These are phyloP conservation scores for Stomatorhinus walkeri DNA, from an alignment of 2,797 vertebrate genomes.

Conservation along the genomic window DNA sequence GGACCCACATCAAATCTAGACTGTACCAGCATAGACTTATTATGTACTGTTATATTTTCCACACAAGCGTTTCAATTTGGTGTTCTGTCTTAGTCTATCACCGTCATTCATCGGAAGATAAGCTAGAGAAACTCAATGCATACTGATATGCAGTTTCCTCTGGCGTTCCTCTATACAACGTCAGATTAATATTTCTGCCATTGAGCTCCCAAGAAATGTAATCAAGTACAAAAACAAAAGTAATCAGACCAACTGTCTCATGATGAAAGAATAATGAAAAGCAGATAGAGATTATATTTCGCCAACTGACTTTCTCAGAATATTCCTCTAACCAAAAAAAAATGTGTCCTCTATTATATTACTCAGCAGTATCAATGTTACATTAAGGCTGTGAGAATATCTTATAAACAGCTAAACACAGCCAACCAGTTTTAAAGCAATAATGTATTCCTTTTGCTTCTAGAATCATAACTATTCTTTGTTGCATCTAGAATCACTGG, in stretches of 20 bases:
- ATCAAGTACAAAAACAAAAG: slow-evolving; percentile 7
- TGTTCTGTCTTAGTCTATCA: slow-evolving; percentile 14
- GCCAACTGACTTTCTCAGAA: neutral
- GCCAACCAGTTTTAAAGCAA: neutral
- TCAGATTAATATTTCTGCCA: slow-evolving; percentile 12
- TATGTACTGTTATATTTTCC: slow-evolving; percentile 17
- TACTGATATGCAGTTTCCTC: slow-evolving; percentile 2
- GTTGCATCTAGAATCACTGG: neutral
- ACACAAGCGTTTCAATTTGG: slow-evolving; percentile 18
- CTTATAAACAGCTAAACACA: neutral
- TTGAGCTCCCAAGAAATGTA: slow-evolving; percentile 11
- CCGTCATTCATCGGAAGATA: slow-evolving; percentile 10
- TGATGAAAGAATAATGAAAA: slow-evolving; percentile 9
- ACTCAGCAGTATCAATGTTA: neutral
- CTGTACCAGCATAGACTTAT: slow-evolving; percentile 6
- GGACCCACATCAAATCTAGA: slow-evolving; percentile 5
- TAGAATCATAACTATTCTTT: neutral
- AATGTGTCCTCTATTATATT: neutral
- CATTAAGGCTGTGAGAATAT: neutral
- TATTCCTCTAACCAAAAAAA: neutral
- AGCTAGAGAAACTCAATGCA: neutral
- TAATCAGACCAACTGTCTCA: neutral
- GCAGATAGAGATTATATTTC: neutral
- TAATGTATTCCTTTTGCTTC: neutral
- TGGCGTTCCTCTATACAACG: neutral